Percentiles rank a stretch among this genome's conserved stretches.
Conservation (phyloP, 2,113 vertebrate genomes). For the Bujurquina vittata region DNA sequence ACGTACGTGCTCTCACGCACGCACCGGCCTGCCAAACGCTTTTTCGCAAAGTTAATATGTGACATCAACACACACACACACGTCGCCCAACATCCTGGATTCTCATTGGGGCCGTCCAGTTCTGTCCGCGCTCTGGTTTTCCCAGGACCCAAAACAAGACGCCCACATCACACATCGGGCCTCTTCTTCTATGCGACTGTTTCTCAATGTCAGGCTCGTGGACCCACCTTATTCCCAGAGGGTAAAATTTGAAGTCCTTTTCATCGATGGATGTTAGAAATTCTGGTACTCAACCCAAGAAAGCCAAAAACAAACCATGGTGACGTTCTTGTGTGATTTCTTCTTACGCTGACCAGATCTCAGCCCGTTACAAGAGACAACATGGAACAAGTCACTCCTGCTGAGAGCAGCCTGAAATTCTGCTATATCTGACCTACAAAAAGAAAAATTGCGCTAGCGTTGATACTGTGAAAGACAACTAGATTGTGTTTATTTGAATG, state of each 20-base stretch:
- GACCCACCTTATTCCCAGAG: not conserved
- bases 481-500: not conserved
- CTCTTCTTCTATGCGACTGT: conserved; percentile 1
- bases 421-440: no score
- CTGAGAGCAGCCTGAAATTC: not conserved
- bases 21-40: conserved; percentile 10
- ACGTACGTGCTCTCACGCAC: not conserved
- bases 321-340: no score
- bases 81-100: conserved; percentile 42
- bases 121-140: conserved; percentile 52
- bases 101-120: conserved; percentile 56
- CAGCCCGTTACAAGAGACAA: not conserved
- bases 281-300: not conserved
- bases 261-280: not conserved
- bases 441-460: not conserved
- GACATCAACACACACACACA: conserved; percentile 4
- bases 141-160: conserved; percentile 57
- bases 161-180: not conserved
- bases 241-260: not conserved
- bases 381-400: not conserved
- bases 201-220: conserved; percentile 7
- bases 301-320: not conserved
- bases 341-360: no score
- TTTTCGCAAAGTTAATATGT: conserved; percentile 17
- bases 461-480: not conserved